phyloP scores from a whole-genome alignment of 2,113 vertebrate species.

The Morone chrysops region DNA sequence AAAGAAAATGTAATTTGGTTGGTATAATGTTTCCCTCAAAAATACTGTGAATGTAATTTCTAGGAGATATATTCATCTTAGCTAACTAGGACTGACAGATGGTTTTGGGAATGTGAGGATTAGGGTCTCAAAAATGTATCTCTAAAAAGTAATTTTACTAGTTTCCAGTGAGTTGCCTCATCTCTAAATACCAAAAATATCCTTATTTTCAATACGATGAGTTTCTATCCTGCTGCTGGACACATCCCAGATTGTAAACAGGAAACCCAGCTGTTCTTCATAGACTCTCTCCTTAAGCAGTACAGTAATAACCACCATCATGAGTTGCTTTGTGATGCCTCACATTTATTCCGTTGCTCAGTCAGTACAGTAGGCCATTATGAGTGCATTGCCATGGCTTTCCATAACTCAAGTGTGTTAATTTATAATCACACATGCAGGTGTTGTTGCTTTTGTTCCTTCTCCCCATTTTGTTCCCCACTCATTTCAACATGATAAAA shows the following conservation, averaged over 20 bases:
- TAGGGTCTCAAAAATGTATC: too few relatives aligned
- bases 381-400: constrained; percentile 10
- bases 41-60: too few relatives aligned
- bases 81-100: too few relatives aligned
- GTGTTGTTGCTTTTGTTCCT: constrained; percentile 47
- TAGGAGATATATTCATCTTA: too few relatives aligned
- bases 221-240: not conserved
- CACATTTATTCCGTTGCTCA: not conserved
- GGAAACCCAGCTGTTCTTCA: not conserved
- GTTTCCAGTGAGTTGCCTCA: not conserved
- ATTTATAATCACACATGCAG: constrained; percentile 59
- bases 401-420: constrained; percentile 22
- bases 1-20: too few relatives aligned
- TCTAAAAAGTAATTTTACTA: too few relatives aligned
- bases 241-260: not conserved
- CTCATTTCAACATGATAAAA: constrained; percentile 32
- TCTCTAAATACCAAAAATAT: not conserved
- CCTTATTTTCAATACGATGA: not conserved
- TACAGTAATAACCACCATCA: not conserved
- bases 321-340: constrained; percentile 2
- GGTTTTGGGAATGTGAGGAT: too few relatives aligned
- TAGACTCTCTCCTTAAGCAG: not conserved
- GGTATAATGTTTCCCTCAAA: too few relatives aligned
- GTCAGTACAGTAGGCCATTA: not conserved
- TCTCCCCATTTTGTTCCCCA: constrained; percentile 14